Base-by-base conservation (phyloP, 2,888 invertebrate species). In the Orthonychiurus folsomi region DNA sequence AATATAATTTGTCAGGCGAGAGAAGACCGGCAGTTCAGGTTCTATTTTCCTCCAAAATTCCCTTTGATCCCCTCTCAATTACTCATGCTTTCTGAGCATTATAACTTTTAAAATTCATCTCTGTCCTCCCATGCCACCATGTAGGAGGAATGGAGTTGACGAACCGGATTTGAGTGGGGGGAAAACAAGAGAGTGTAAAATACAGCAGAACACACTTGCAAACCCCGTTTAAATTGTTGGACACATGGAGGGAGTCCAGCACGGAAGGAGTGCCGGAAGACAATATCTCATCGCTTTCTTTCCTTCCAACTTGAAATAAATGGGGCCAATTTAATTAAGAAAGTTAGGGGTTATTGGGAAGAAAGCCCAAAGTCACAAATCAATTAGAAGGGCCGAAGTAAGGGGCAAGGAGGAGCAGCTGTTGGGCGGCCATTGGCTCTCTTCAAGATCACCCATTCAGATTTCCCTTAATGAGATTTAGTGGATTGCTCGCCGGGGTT, bases 241-340 rank as follows among this genome's bases (percentile, higher is more conserved):
- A n/a, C n/a, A n/a, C n/a, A n/a, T n/a, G n/a, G n/a, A n/a, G n/a
- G n/a, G n/a, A n/a, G n/a, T n/a, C n/a, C n/a, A n/a, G n/a, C n/a
- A n/a, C n/a, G n/a, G n/a, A n/a, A n/a, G n/a, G n/a, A n/a, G n/a
- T 37, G 5, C 37, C 37, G 15, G 37, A 37, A 37, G 5, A 37
- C 37, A 37, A 37, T 37, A 37, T 28, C 57, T 60, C 50, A 28
- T 25, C 52, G 25, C 48, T 52, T 57, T 52, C 56, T 58, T 53
- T 55, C 24, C 56, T 53, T 54, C 54, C 56, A 23, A 58, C 18
- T 50, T 59, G 61, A 66, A 63, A 68, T 66, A 68, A 68, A 68
- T 64, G 67, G 65, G 67, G 67, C 63, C 67, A 68, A 68, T 68
- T 66, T 66, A 68, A 68, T 68, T 68, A 68, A 68, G 64, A 64